phyloP scores from a whole-genome alignment of 2,797 vertebrate species.

The Paramormyrops hopkinsi region DNA sequence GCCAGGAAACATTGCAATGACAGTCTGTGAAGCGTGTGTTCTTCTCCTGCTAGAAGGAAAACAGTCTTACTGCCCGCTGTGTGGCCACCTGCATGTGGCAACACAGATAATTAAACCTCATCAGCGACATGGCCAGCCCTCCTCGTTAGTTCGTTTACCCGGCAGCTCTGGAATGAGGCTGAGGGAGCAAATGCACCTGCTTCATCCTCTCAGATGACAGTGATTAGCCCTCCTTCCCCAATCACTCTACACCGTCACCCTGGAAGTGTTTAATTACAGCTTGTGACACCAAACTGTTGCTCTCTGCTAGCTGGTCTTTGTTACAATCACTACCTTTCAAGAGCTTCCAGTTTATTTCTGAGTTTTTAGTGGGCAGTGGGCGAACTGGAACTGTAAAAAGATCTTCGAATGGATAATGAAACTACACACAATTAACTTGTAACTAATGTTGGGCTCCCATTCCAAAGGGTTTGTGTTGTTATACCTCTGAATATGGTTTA shows the following conservation, averaged over 20 bases:
- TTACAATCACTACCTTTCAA: neutral
- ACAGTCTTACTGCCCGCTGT: slow-evolving; percentile 49
- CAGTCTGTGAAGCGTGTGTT: slow-evolving; percentile 42
- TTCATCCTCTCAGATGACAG: slow-evolving; percentile 7
- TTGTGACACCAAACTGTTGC: neutral
- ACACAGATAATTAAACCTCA: slow-evolving; percentile 53
- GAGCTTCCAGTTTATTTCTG: neutral
- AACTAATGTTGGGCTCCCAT: neutral
- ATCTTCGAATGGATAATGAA: neutral
- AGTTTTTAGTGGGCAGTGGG: neutral
- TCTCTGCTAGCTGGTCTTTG: neutral
- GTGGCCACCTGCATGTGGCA: slow-evolving; percentile 56
- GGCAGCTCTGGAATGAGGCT: slow-evolving; percentile 35
- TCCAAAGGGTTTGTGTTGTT: neutral
- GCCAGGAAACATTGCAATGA: slow-evolving; percentile 50
- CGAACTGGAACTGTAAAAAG: neutral
- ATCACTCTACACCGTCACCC: neutral
- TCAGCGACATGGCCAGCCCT: slow-evolving; percentile 38
- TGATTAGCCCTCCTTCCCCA: slow-evolving; percentile 15
- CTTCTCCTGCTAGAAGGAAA: slow-evolving; percentile 41
- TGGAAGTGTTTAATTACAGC: slow-evolving; percentile 19
- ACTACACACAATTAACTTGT: neutral
- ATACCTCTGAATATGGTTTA: neutral
- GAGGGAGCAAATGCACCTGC: slow-evolving; percentile 4
- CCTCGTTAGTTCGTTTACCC: slow-evolving; percentile 50